phyloP scores from a whole-genome alignment of 2,888 invertebrate species.

The Drosophila tripunctata region DNA sequence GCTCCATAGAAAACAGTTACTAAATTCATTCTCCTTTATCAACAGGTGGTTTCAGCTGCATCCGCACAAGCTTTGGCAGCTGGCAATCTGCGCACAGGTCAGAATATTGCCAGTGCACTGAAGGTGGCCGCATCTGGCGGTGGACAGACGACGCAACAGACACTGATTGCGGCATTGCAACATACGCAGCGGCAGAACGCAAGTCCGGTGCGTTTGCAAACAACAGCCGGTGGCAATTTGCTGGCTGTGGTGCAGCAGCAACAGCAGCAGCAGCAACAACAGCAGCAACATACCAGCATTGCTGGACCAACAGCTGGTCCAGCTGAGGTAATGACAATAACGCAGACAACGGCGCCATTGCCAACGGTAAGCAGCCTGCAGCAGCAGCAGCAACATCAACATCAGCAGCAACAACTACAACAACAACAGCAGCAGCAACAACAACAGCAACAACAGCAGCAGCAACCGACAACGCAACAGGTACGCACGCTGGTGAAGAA shows the following conservation, averaged over 20 bases:
- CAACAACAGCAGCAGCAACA: slow-evolving; percentile 55
- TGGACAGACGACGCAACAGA: slow-evolving; percentile 85
- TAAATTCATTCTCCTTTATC: not conserved
- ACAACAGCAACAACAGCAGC: slow-evolving; percentile 31
- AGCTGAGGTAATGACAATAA: slow-evolving; percentile 82
- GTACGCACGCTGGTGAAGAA: slow-evolving; percentile 84
- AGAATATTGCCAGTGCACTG: slow-evolving; percentile 85
- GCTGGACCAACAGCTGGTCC: slow-evolving; percentile 64
- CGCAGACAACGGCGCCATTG: slow-evolving; percentile 63
- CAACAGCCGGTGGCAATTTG: slow-evolving; percentile 85
- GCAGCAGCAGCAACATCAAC: slow-evolving; percentile 76
- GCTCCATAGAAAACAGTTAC: not conserved
- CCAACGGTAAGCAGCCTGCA: slow-evolving; percentile 66
- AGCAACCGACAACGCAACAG: slow-evolving; percentile 82
- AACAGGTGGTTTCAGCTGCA: slow-evolving; percentile 86
- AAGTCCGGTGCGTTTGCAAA: slow-evolving; percentile 87
- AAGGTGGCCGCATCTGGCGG: slow-evolving; percentile 84
- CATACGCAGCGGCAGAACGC: slow-evolving; percentile 86
- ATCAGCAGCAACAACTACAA: slow-evolving; percentile 71
- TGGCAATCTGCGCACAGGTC: slow-evolving; percentile 85
- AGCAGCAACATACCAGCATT: slow-evolving; percentile 51
- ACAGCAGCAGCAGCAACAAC: slow-evolving; percentile 68
- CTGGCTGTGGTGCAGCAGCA: slow-evolving; percentile 87
- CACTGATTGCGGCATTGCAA: slow-evolving; percentile 85
- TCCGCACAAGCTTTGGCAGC: slow-evolving; percentile 85